Evolutionary conservation across 2,888 invertebrate species (phyloP).

Genomic region (Agonopterix arenella): DNA sequence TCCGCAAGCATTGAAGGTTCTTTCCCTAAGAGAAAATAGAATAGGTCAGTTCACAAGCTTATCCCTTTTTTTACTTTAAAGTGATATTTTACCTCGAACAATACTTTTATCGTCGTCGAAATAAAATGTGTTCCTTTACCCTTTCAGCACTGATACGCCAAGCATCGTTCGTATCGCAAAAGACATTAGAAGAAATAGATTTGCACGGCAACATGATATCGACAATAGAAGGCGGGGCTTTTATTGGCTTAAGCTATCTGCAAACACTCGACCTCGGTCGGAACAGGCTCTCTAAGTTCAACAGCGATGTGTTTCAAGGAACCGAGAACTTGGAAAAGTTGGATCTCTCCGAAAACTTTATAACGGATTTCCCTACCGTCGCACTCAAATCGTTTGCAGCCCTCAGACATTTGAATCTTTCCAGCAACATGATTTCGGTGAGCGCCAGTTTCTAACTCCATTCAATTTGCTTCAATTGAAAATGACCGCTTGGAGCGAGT

Average conservation of each 20-base stretch:
- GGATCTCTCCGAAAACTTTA: conserved; percentile 91
- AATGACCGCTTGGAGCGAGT: conserved; percentile 1
- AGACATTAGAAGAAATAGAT: conserved; percentile 84
- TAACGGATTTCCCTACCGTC: conserved; percentile 87
- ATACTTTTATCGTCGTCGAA: too few relatives aligned
- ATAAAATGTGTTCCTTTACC: background rate
- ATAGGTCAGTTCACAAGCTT: conserved; percentile 77
- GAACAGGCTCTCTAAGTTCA: conserved; percentile 87
- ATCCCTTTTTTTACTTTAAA: too few relatives aligned
- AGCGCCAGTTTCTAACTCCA: conserved; percentile 21
- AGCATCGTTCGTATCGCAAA: conserved; percentile 83
- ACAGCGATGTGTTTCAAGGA: conserved; percentile 90
- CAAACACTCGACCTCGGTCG: conserved; percentile 84
- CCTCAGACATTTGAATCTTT: conserved; percentile 86
- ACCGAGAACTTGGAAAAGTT: conserved; percentile 85
- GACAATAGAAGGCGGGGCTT: conserved; percentile 85
- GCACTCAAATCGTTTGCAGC: conserved; percentile 83
- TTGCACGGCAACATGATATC: conserved; percentile 87
- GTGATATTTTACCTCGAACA: too few relatives aligned
- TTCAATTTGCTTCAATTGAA: conserved; percentile 9
- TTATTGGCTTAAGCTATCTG: conserved; percentile 81
- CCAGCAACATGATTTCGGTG: conserved; percentile 91
- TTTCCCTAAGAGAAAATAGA: conserved; percentile 87
- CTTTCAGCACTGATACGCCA: conserved; percentile 79
- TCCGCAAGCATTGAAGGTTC: conserved; percentile 82